Evolutionary conservation across 2,113 vertebrate genomes (phyloP), one percentile per base, ranked within the genome.

Genomic region (Pseudopipra pipra): DNA sequence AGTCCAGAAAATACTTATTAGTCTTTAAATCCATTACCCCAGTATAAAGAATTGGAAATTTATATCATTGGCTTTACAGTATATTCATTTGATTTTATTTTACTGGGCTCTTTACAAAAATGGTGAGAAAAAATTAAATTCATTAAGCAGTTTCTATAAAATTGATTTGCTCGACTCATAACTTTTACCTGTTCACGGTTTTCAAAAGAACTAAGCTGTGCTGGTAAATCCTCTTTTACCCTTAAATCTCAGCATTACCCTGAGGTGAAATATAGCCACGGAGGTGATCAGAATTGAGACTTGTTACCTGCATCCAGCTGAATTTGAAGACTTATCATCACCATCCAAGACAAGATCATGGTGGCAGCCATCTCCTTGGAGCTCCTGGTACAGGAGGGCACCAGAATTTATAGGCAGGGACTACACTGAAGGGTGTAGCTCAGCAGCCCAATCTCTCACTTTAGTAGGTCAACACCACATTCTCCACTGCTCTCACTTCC

Each of bases 261-360:
- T 51, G 31, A 9, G 19, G 21, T 51, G 30, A 75, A 89, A 67
- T 8, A 55, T 0, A 76, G 33, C 33, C 24, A 24, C 14, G 51
- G 51, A 62, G 44, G 24, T 11, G 33, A 68, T 44, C 2, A 43
- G 47, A 87, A 94, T 2, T 16, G 23, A 76, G 14, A 55, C 23
- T 24, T 59, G 49, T 95, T 97, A 97, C 97, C 96, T 97, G 94
- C 54, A 66, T 47, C 39, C 65, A 12, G 21, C 13, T 61, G 84
- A 33, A 70, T 25, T 5, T 30, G 63, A 25, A 85, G 87, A 63
- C 55, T 37, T 43, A 86, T 20, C 47, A 95, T 18, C 43, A 94
- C 15, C 85, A 90, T 20, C 96, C 95, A 97, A 81, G 22, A 27
- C 16, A 96, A 71, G 59, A 90, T 76, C 90, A 44, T 56, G 35